Evolutionary conservation across 2,113 vertebrate species (phyloP).

Genomic region (Piliocolobus tephrosceles): DNA sequence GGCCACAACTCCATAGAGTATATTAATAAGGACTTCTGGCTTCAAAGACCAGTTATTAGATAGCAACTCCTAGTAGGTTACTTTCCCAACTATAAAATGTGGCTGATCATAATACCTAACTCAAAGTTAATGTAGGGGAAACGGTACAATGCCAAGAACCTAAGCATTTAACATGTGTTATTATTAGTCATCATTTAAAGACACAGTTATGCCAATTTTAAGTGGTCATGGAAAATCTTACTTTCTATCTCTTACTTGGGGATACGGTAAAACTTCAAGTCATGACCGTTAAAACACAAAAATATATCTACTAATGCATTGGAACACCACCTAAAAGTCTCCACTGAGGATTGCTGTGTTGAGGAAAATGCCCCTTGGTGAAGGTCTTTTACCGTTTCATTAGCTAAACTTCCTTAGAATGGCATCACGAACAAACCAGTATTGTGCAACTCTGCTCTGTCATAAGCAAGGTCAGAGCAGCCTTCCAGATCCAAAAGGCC

Average conservation of each 20-base stretch:
- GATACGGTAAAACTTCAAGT: not conserved
- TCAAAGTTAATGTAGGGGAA: not conserved
- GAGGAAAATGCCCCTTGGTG: not conserved
- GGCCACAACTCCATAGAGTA: not conserved
- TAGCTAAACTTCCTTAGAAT: not conserved
- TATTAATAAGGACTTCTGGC: not conserved
- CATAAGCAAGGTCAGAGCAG: not conserved
- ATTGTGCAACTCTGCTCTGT: not conserved
- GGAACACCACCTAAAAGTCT: not conserved
- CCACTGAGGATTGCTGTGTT: not conserved
- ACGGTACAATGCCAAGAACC: not conserved
- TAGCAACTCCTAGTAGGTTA: not conserved
- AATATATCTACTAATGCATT: not conserved
- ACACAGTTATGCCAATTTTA: not conserved
- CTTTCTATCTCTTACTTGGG: not conserved
- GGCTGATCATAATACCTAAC: not conserved
- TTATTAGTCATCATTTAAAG: not conserved
- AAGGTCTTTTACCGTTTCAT: not conserved
- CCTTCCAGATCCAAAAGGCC: not conserved
- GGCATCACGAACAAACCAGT: not conserved
- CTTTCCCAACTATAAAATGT: not conserved
- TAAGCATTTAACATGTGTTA: not conserved
- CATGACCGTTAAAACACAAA: not conserved
- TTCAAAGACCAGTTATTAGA: not conserved
- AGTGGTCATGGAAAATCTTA: not conserved